Percentiles rank a stretch among this genome's conserved stretches.
phyloP scores from a whole-genome alignment of 1,140 invertebrate genomes.

The Ericerus pela region DNA sequence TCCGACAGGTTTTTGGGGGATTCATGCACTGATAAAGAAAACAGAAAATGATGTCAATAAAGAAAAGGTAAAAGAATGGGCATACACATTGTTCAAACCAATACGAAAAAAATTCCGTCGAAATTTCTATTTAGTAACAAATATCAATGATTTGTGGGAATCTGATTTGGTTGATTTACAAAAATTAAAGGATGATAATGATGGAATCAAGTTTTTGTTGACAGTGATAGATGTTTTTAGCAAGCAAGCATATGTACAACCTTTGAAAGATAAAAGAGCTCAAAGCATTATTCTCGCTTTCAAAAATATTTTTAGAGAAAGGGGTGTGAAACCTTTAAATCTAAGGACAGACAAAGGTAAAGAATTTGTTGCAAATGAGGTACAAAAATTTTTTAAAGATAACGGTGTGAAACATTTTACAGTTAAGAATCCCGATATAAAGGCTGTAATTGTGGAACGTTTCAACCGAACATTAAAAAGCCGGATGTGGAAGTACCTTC shows the following conservation, averaged over 20 bases:
- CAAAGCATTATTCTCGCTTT: constrained; percentile 8
- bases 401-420: constrained; percentile 28
- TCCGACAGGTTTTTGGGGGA: neutral
- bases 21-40: neutral
- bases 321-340: neutral
- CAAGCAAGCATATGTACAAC: constrained; percentile 27
- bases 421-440: constrained; percentile 29
- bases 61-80: constrained; percentile 20
- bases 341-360: constrained; percentile 21
- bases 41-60: neutral
- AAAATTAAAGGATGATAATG: constrained; percentile 25
- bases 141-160: constrained; percentile 30
- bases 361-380: constrained; percentile 23
- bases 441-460: constrained; percentile 31
- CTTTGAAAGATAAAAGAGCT: constrained; percentile 27
- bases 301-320: neutral
- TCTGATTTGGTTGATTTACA: constrained; percentile 29
- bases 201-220: constrained; percentile 27
- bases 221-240: constrained; percentile 30
- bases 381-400: constrained; percentile 23
- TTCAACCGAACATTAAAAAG: constrained; percentile 33
- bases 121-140: constrained; percentile 17
- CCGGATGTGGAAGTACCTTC: constrained; percentile 32
- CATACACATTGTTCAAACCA: constrained; percentile 23
- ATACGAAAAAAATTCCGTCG: constrained; percentile 22